phyloP scores from a whole-genome alignment of 1,140 invertebrate species.

The Phthorimaea operculella region DNA sequence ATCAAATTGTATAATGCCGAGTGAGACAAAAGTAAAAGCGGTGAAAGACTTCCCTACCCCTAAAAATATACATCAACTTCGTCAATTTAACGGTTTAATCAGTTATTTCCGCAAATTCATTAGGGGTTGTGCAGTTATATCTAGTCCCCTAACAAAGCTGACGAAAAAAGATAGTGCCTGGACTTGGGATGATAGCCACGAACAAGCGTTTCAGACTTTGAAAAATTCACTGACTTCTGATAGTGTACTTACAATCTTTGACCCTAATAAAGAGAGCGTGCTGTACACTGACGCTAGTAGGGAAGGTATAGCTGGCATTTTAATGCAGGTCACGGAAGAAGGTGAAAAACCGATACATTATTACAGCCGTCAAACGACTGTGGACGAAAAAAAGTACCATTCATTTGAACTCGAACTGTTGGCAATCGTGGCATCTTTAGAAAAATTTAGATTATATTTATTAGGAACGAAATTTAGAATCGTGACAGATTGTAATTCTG shows the following conservation, averaged over 20 bases:
- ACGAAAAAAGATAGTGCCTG: slow-evolving; percentile 17
- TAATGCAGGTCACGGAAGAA: slow-evolving; percentile 3
- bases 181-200: slow-evolving; percentile 7
- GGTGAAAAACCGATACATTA: slow-evolving; percentile 4
- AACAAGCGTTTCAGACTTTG: slow-evolving; percentile 1
- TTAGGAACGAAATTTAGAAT: slow-evolving; percentile 1
- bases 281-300: background rate
- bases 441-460: slow-evolving; percentile 1
- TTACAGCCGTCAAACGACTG: background rate
- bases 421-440: background rate
- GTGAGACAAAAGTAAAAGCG: background rate
- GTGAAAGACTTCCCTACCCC: slow-evolving; percentile 19
- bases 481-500: background rate
- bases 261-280: background rate
- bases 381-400: slow-evolving; percentile 2
- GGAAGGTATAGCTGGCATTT: slow-evolving; percentile 3
- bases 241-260: background rate
- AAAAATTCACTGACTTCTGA: background rate
- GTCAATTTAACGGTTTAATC: background rate
- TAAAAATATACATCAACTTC: slow-evolving; percentile 15
- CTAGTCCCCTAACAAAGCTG: slow-evolving; percentile 20
- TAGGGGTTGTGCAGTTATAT: slow-evolving; percentile 19
- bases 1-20: background rate
- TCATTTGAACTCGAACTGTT: slow-evolving; percentile 3
- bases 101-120: slow-evolving; percentile 21